Percentiles rank a stretch among this genome's conserved stretches.
Conservation (phyloP, 2,113 vertebrate genomes). For the Leptodactylus fuscus region DNA sequence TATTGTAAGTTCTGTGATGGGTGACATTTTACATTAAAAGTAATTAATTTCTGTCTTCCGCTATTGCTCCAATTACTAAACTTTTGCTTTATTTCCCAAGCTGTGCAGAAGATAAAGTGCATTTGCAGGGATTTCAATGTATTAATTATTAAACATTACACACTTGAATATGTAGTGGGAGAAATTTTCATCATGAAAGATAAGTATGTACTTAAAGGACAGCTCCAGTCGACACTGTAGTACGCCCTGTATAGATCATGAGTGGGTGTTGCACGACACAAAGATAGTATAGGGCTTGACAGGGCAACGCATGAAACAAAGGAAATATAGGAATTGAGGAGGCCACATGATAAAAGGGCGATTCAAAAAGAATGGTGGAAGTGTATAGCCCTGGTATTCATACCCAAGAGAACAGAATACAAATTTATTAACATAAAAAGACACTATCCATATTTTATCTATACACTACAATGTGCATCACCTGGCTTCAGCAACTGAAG, state of each 20-base stretch:
- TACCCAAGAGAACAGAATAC: too few species aligned
- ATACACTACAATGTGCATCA: too few species aligned
- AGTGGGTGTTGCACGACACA: too few species aligned
- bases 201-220: neutral
- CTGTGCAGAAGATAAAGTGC: slow-evolving; percentile 16
- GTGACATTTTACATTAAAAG: slow-evolving; percentile 46
- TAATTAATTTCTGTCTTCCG: slow-evolving; percentile 43
- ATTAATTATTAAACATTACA: neutral
- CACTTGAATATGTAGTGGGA: neutral
- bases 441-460: too few species aligned
- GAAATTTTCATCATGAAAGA: neutral
- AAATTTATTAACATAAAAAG: too few species aligned
- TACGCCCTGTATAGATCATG: neutral
- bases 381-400: too few species aligned
- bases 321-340: too few species aligned
- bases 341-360: too few species aligned
- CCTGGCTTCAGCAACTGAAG: too few species aligned
- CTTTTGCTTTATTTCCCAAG: slow-evolving; percentile 31
- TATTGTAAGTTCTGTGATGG: slow-evolving; percentile 25
- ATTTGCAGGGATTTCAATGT: neutral
- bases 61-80: slow-evolving; percentile 19
- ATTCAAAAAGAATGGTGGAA: too few species aligned
- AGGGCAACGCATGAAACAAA: too few species aligned
- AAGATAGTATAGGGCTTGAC: too few species aligned
- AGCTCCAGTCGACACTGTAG: neutral